Base-by-base conservation (phyloP, 1,140 invertebrate genomes). In the Drosophila santomea region DNA sequence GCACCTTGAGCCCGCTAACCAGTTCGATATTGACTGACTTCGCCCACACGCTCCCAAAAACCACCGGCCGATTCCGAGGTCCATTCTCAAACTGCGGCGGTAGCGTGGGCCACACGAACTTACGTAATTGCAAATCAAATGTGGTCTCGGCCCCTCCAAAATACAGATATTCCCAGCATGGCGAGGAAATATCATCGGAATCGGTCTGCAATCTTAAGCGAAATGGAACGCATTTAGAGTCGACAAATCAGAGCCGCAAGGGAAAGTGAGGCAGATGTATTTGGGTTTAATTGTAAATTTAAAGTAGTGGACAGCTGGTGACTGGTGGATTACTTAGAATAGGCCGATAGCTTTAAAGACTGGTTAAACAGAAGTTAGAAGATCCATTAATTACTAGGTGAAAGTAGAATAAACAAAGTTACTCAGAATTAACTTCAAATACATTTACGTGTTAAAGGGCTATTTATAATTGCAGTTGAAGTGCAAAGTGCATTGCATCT, bases 111-210 rank as follows among this genome's bases (percentile, higher is more conserved):
- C 20, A 28, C 45, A 14, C 45, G 28, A 57, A 71, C 51, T 71
- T 69, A 71, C 67, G 67, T 71, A 71, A 71, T 71, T 71, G 66
- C 47, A 41, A 58, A 48, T 58, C 67, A 57, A 57, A 69, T 39
- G 45, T 28, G 64, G 28, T 66, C 59, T 41, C 38, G n/a, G 39
- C 39, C n/a, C 14, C 17, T 20, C 6, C 12, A 2, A 2, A 14
- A 2, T 14, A 17, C 11, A 14, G 23, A 55, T 25, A 25, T 23
- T 41, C 51, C 35, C 35, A 20, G 17, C 17, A 14, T 14, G 12
- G 51, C 17, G 2, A 52, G 36, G 10, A 52, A 52, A 20, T 62
- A 58, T 62, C 60, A 15, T 28, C 36, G 15, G 6, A 44, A 60
- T 60, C 32, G 25, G 38, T 59, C 54, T 43, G 32, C 39, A 60